A percentile compares a stretch with the other conserved stretches of the same genome.
Conservation (phyloP, 2,888 invertebrate species). For the Caenorhabditis imperialis region DNA sequence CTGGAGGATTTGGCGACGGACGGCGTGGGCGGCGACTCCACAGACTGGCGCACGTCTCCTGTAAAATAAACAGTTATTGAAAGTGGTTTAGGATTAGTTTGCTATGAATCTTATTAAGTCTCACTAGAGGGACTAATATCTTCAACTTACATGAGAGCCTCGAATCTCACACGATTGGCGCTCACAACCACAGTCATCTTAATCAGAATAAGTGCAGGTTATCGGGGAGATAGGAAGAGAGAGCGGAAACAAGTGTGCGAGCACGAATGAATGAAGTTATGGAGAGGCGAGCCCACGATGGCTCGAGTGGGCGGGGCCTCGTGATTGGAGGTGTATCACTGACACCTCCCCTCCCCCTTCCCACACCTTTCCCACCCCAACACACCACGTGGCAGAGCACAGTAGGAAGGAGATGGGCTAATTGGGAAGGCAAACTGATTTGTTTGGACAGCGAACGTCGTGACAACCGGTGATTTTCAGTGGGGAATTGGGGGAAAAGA, state of each 20-base stretch:
- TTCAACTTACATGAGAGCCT: slow-evolving; percentile 32
- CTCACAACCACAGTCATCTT: slow-evolving; percentile 10
- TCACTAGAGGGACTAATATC: too few species aligned
- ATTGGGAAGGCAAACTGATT: slow-evolving; percentile 21
- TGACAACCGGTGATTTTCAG: slow-evolving; percentile 36
- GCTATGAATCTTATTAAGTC: too few species aligned
- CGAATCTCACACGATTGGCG: slow-evolving; percentile 8
- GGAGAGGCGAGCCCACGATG: too few species aligned
- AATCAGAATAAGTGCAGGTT: neutral
- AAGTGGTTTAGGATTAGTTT: neutral
- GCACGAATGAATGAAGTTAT: too few species aligned
- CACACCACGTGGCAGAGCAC: neutral
- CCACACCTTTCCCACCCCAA: too few species aligned
- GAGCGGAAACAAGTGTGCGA: too few species aligned
- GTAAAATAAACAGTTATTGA: slow-evolving; percentile 14
- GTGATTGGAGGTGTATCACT: too few species aligned
- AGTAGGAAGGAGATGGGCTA: slow-evolving; percentile 10
- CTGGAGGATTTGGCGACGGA: slow-evolving; percentile 25
- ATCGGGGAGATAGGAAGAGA: too few species aligned
- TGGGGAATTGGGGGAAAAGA: slow-evolving; percentile 9
- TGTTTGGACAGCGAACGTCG: slow-evolving; percentile 24
- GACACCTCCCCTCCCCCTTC: too few species aligned
- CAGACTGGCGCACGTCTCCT: slow-evolving; percentile 43
- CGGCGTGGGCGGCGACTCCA: slow-evolving; percentile 23
- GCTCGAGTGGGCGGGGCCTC: too few species aligned